Conservation (phyloP, 2,113 vertebrate genomes). For the Gopherus evgoodei region DNA sequence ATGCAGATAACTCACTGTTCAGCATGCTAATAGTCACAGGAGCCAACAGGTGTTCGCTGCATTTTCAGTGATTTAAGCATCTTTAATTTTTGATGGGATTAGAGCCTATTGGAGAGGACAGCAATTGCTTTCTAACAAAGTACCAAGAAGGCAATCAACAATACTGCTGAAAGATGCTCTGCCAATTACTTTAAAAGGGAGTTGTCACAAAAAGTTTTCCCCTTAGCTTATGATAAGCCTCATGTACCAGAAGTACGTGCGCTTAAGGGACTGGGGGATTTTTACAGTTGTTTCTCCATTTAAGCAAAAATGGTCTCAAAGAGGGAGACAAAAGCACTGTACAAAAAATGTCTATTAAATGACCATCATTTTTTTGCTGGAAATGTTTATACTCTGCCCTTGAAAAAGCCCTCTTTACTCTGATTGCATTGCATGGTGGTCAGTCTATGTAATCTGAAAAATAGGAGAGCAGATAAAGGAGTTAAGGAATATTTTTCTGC, state of each 20-base stretch:
- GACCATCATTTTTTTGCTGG: fast-evolving
- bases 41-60: background rate
- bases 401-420: background rate
- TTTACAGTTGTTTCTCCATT: background rate
- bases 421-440: background rate
- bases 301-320: background rate
- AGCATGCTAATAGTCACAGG: background rate
- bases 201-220: background rate
- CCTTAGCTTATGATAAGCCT: background rate
- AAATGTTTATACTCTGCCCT: background rate
- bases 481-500: background rate
- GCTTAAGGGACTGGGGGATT: background rate
- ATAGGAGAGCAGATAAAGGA: fast-evolving
- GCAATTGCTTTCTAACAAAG: background rate
- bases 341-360: background rate
- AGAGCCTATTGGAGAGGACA: background rate
- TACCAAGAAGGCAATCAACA: background rate
- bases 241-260: background rate
- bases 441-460: background rate
- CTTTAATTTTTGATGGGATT: conserved; percentile 11
- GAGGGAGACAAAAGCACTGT: background rate
- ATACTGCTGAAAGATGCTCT: background rate
- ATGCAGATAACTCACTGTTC: background rate
- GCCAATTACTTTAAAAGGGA: background rate
- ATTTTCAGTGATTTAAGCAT: conserved; percentile 12